Conservation (phyloP, 2,888 invertebrate genomes). For the Ophion slaviceki region DNA sequence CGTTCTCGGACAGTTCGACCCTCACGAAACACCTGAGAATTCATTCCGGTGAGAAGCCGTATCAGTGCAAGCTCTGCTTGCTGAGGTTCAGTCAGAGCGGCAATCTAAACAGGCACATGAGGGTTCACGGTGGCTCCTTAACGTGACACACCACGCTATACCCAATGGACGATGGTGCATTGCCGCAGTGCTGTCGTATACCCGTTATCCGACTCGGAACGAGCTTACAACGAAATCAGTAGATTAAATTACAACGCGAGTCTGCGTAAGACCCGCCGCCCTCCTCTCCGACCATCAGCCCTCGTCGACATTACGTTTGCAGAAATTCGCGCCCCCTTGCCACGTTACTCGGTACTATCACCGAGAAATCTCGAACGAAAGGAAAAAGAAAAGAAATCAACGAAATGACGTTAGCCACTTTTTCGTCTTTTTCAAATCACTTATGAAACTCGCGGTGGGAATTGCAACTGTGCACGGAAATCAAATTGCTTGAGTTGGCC, state of each 20-base stretch:
- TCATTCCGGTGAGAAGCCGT: conserved; percentile 96
- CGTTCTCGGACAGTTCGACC: conserved; percentile 99
- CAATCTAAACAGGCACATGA: conserved; percentile 99
- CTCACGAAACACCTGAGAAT: conserved; percentile 98
- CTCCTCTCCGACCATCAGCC: conserved; percentile 8
- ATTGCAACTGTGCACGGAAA: too few relatives aligned
- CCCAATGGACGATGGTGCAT: conserved; percentile 70
- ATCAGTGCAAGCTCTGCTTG: conserved; percentile 98
- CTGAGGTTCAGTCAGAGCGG: conserved; percentile 99
- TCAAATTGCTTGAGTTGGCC: too few relatives aligned
- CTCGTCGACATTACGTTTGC: not conserved
- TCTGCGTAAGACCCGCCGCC: not conserved
- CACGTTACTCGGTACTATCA: too few relatives aligned
- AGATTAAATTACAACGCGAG: conserved; percentile 57
- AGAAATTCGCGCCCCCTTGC: not conserved
- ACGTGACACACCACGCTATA: conserved; percentile 79
- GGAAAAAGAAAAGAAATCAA: too few relatives aligned
- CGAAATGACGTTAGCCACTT: too few relatives aligned
- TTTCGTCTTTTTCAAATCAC: too few relatives aligned
- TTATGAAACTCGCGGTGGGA: too few relatives aligned
- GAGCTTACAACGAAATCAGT: conserved; percentile 75
- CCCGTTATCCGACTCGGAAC: conserved; percentile 81
- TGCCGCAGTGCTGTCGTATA: conserved; percentile 80
- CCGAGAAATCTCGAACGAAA: too few relatives aligned
- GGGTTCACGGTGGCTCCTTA: conserved; percentile 91